Conservation (phyloP, 2,888 invertebrate species). For the Junonia oenone region DNA sequence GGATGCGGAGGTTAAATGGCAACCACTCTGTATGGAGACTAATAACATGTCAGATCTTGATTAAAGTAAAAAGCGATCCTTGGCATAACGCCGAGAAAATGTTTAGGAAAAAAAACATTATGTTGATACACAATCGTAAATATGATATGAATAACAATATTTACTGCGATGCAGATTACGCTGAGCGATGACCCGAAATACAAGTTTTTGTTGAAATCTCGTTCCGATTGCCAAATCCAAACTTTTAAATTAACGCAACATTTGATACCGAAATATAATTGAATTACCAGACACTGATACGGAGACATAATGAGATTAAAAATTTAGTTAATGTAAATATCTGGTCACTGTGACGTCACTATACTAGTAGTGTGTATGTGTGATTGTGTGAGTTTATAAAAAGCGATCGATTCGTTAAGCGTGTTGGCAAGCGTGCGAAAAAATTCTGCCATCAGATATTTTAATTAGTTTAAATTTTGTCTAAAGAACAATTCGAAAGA, state of each 20-base stretch:
- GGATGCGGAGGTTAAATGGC: not conserved
- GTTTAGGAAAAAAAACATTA: not conserved
- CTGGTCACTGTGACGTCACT: not conserved
- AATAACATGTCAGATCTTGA: not conserved
- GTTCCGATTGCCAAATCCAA: not conserved
- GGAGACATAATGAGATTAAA: not conserved
- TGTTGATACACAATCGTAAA: not conserved
- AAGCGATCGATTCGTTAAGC: slow-evolving; percentile 16
- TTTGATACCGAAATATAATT: not conserved
- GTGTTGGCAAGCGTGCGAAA: slow-evolving; percentile 23
- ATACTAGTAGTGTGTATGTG: not conserved
- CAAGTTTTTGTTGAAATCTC: slow-evolving; percentile 3
- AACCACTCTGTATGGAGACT: not conserved
- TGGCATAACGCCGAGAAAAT: not conserved
- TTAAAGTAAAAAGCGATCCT: not conserved
- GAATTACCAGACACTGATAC: not conserved
- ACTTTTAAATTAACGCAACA: not conserved
- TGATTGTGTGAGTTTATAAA: slow-evolving; percentile 9
- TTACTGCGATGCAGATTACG: not conserved
- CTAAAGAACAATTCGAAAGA: slow-evolving; percentile 28
- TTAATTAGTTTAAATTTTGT: slow-evolving; percentile 33
- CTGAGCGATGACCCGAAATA: not conserved
- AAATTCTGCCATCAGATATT: slow-evolving; percentile 21
- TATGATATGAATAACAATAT: not conserved
- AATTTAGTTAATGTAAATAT: not conserved